phyloP scores from a whole-genome alignment of 2,888 invertebrate genomes.

The Yponomeuta sedellus region DNA sequence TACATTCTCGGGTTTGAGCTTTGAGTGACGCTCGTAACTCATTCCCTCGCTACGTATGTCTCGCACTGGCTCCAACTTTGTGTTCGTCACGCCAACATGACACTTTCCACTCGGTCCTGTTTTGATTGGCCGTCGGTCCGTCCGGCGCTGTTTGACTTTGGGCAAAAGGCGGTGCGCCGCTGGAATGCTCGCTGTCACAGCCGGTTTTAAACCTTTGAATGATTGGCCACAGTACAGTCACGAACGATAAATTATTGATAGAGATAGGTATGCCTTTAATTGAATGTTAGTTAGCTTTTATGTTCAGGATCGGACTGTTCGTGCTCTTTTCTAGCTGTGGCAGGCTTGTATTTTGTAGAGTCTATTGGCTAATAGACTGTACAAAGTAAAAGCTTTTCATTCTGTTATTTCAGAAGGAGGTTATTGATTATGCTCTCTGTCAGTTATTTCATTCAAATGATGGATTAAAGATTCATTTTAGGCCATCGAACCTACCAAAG shows the following conservation, averaged over 20 bases:
- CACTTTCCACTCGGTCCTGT: conserved; percentile 32
- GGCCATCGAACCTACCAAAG: not conserved
- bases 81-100: conserved; percentile 37
- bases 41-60: conserved; percentile 9
- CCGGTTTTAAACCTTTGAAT: conserved; percentile 40
- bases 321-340: conserved; percentile 17
- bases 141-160: conserved; percentile 12
- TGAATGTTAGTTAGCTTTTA: conserved; percentile 20
- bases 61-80: conserved; percentile 28
- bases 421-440: not conserved
- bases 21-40: not conserved
- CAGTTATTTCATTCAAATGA: not conserved
- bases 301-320: conserved; percentile 22
- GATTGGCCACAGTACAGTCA: conserved; percentile 48
- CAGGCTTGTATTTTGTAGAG: too few species aligned
- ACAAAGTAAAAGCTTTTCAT: not conserved
- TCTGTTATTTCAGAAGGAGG: not conserved
- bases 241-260: conserved; percentile 39
- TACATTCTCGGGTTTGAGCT: not conserved
- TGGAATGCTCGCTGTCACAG: conserved; percentile 36
- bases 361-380: not conserved
- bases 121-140: conserved; percentile 20
- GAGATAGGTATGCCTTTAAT: conserved; percentile 24
- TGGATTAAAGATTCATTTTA: not conserved
- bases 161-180: conserved; percentile 14